Percentiles rank a stretch among this genome's conserved stretches.
Conservation (phyloP, 2,113 vertebrate species). For the Halichoeres trimaculatus region DNA sequence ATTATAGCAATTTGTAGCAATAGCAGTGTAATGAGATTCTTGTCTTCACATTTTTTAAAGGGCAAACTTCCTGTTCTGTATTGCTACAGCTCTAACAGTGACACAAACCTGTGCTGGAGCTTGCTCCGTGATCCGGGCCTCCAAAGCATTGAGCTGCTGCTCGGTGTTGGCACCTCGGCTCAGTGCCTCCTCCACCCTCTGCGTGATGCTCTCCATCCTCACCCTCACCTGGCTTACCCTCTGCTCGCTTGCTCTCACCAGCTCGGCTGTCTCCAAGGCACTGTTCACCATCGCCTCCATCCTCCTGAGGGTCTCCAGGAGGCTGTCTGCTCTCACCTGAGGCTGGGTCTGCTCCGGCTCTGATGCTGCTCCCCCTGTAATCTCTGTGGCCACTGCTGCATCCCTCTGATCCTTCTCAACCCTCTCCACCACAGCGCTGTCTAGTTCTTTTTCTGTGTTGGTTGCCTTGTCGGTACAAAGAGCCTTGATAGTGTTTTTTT, state of each 20-base stretch:
- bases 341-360: constrained; percentile 28
- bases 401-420: constrained; percentile 64
- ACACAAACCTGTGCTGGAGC: constrained; percentile 62
- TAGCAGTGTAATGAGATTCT: neutral
- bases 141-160: constrained; percentile 58
- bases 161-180: constrained; percentile 56
- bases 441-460: constrained; percentile 46
- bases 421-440: constrained; percentile 22
- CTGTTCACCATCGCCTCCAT: constrained; percentile 72
- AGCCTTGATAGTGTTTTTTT: constrained; percentile 28
- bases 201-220: constrained; percentile 75
- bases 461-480: constrained; percentile 52
- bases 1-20: neutral
- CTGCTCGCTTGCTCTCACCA: constrained; percentile 71
- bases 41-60: neutral
- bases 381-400: constrained; percentile 65
- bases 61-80: neutral
- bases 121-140: constrained; percentile 49
- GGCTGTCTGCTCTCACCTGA: constrained; percentile 39
- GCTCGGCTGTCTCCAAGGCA: constrained; percentile 65
- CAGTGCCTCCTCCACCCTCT: constrained; percentile 72
- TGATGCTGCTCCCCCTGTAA: constrained; percentile 32
- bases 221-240: constrained; percentile 70
- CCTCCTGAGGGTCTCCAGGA: constrained; percentile 69
- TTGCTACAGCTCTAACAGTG: neutral